phyloP scores from a whole-genome alignment of 2,888 invertebrate genomes.

The Protophormia terraenovae region DNA sequence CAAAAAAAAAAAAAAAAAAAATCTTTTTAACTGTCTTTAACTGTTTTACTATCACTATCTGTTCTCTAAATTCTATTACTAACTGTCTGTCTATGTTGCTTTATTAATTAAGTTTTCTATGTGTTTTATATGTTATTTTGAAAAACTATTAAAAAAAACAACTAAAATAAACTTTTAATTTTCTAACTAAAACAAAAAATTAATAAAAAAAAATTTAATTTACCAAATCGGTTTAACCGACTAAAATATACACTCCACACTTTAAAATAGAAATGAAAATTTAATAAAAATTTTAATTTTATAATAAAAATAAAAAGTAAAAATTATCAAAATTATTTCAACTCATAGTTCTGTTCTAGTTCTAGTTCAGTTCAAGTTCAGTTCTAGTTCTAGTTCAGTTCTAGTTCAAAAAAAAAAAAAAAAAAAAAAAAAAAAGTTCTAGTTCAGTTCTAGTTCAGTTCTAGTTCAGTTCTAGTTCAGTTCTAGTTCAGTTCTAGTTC shows the following conservation, averaged over 20 bases:
- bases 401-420: neutral
- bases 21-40: constrained; percentile 39
- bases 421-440: neutral
- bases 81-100: constrained; percentile 55
- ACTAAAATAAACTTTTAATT: neutral
- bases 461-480: neutral
- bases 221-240: neutral
- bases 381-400: neutral
- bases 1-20: neutral
- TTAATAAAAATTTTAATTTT: neutral
- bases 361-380: neutral
- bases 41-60: constrained; percentile 8
- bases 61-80: constrained; percentile 45
- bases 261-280: neutral
- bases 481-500: neutral
- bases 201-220: neutral
- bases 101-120: constrained; percentile 33
- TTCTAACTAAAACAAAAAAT: neutral
- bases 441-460: neutral
- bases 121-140: constrained; percentile 46
- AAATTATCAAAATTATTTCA: no score
- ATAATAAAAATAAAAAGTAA: neutral
- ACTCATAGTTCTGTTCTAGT: no score
- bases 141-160: neutral
- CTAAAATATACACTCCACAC: neutral